A percentile compares a stretch with the other conserved stretches of the same genome.
Evolutionary conservation across 30 jellyfish, hydroid and myxozoan genomes (phyloP).

Genomic region (Clytia hemisphaerica): DNA sequence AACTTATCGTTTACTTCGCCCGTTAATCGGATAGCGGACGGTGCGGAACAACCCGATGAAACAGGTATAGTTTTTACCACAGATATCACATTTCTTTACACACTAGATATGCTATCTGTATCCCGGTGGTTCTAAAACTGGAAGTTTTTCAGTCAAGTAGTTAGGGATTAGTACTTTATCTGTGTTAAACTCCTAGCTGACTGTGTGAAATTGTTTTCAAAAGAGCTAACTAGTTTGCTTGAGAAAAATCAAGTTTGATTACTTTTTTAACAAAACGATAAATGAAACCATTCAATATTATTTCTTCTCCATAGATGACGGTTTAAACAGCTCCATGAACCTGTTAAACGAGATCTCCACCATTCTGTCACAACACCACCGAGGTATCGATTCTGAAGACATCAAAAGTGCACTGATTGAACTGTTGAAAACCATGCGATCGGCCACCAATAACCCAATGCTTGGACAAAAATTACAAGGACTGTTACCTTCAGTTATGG

Average conservation of each 20-base stretch:
- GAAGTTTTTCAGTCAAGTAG: no score
- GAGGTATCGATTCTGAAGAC: conserved; percentile 70
- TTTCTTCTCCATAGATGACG: no score
- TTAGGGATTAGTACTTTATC: no score
- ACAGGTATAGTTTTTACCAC: no score
- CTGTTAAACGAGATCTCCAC: conserved; percentile 50
- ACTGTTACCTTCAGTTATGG: conserved; percentile 43
- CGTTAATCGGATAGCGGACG: conserved; percentile 76
- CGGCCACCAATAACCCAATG: conserved; percentile 39
- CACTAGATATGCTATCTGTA: background rate
- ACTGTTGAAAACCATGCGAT: conserved; percentile 57
- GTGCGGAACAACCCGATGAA: conserved; percentile 84
- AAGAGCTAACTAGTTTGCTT: no score
- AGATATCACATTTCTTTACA: background rate
- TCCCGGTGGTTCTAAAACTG: no score
- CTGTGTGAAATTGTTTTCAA: no score
- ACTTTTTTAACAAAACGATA: no score
- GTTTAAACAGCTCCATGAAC: conserved; percentile 45
- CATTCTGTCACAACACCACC: conserved; percentile 44
- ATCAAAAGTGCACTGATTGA: conserved; percentile 73
- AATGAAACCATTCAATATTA: no score
- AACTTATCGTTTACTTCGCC: conserved; percentile 55
- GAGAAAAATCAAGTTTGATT: no score
- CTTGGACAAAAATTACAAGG: conserved; percentile 28
- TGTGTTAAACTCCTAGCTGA: no score